Percentiles rank a stretch among this genome's conserved stretches.
phyloP scores from a whole-genome alignment of 2,113 vertebrate species.

The Cettia cetti region DNA sequence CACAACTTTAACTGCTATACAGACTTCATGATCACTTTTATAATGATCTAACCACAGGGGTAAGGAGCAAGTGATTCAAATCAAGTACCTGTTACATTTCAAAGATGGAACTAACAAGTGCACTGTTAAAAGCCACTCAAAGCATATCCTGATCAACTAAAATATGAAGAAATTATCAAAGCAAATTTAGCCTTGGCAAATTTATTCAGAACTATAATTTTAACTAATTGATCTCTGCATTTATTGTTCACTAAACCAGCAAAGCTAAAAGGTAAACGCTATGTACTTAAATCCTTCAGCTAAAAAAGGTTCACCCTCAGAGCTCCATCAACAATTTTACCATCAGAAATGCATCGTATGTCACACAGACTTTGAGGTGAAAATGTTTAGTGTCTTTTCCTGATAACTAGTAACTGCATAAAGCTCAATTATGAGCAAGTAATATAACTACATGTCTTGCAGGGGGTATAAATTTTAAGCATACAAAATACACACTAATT shows the following conservation, averaged over 20 bases:
- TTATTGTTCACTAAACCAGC: background rate
- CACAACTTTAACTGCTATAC: background rate
- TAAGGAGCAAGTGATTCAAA: background rate
- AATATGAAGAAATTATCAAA: background rate
- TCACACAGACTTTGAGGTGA: background rate
- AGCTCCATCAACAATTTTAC: background rate
- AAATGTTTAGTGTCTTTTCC: background rate
- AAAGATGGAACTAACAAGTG: rapidly evolving
- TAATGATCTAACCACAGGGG: background rate
- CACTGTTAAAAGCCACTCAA: background rate
- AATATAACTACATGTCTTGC: background rate
- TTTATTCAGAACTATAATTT: background rate
- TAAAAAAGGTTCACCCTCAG: background rate
- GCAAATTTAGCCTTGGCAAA: background rate
- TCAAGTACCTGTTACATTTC: background rate
- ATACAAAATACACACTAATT: background rate
- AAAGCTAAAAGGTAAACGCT: background rate
- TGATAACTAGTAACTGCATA: background rate
- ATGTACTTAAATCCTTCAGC: background rate
- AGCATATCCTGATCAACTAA: background rate
- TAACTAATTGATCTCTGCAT: background rate
- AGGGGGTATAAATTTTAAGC: background rate
- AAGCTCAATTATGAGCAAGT: background rate
- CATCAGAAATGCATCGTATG: background rate
- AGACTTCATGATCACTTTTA: background rate